Base-by-base conservation (phyloP, 2,888 invertebrate species). In the Mimumesa dahlbomi region DNA sequence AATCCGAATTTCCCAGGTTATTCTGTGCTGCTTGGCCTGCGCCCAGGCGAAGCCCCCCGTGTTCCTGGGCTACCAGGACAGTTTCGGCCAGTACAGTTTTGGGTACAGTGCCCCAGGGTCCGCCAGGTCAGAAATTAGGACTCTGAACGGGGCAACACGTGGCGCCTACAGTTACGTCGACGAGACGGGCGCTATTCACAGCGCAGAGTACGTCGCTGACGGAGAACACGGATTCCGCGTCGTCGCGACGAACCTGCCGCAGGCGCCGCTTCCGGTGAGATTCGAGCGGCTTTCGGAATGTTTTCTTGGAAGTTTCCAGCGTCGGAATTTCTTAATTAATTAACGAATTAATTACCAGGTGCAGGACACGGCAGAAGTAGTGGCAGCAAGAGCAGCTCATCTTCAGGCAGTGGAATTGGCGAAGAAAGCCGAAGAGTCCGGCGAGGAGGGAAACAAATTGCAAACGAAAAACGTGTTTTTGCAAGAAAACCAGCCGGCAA, bases 141-240 rank as follows among this genome's bases (percentile, higher is more conserved):
- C 87, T 11, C 77, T 83, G 38, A 89, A 90, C 29, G 91, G 91
- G 0, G 77, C 85, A 42, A 90, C 89, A n/a, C 86, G 87, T 9
- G 90, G 91, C 9, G 83, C 85, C 14, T 91, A 90, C 84, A 89
- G 90, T 62, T 91, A 90, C 82, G 77, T 91, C 21, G 91, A 91
- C 69, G 86, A 83, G 4, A 82, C 87, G 53, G 91, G 91, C 4
- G 75, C 86, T 6, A 84, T 91, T 43, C 90, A 91, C 75, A 90
- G 85, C 29, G 88, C 90, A 4, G 87, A 87, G 48, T 91, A 91
- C 77, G 87, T 88, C 2, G 89, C 90, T 1, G 91, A 90, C 62
- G 85, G 87, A 19, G 80, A 86, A 31, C 85, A 89, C 62, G 91
- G 91, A n/a, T 91, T 91, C 85, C 86, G 88, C 4, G 88, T 91